Evolutionary conservation across 2,797 vertebrate genomes (phyloP).

Genomic region (Oreochromis grahami): DNA sequence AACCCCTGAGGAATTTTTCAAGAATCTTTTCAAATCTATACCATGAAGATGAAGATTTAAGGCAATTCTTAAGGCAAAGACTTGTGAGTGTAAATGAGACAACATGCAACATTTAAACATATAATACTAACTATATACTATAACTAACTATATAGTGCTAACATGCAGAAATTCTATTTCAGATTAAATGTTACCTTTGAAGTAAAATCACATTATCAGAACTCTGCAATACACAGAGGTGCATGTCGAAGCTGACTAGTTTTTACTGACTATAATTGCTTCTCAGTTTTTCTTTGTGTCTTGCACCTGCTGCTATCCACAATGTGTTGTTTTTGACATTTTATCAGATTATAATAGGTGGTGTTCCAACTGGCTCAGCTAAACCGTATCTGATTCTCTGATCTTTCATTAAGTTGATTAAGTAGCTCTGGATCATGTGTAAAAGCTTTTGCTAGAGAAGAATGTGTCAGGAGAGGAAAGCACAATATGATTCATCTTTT

Average conservation of each 20-base stretch:
- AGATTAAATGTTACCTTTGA: background rate
- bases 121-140: background rate
- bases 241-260: background rate
- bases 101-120: background rate
- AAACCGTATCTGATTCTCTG: background rate
- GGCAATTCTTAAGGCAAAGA: background rate
- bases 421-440: conserved; percentile 22
- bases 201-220: background rate
- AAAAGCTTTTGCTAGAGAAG: conserved; percentile 18
- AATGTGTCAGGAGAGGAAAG: conserved; percentile 22
- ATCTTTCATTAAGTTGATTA: conserved; percentile 39
- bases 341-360: conserved; percentile 9
- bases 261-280: background rate
- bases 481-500: conserved; percentile 50
- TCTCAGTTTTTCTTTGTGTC: background rate
- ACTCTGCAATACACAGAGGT: background rate
- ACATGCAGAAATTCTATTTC: background rate
- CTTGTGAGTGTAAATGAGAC: background rate
- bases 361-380: conserved; percentile 23
- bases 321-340: conserved; percentile 14
- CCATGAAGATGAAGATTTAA: background rate
- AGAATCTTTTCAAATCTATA: background rate
- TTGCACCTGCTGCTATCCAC: background rate
- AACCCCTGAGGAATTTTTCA: background rate
- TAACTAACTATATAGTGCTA: background rate